These are phyloP conservation scores for Caenorhabditis latens DNA, from an alignment of 1,140 invertebrate genomes.

Conservation along the genomic window DNA sequence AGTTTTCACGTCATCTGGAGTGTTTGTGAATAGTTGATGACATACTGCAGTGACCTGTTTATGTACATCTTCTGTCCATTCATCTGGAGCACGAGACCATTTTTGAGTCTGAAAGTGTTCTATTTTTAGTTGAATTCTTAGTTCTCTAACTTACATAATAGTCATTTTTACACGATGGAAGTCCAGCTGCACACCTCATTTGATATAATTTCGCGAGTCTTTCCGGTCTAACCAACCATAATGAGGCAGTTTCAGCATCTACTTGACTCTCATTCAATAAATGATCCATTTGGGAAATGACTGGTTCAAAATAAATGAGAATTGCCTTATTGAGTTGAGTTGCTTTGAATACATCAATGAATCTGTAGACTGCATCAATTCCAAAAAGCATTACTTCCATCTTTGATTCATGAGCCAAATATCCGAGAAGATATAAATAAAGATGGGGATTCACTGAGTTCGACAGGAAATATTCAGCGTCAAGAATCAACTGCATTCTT, in stretches of 20 bases:
- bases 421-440: constrained; percentile 74
- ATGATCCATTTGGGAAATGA: constrained; percentile 74
- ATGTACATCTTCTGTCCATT: constrained; percentile 73
- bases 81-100: constrained; percentile 71
- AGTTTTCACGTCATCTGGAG: constrained; percentile 58
- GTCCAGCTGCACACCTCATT: constrained; percentile 73
- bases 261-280: constrained; percentile 67
- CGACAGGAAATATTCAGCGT: constrained; percentile 73
- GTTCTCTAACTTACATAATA: constrained; percentile 66
- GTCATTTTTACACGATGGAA: constrained; percentile 70
- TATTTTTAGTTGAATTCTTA: background rate
- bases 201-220: constrained; percentile 75
- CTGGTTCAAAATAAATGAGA: constrained; percentile 73
- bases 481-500: constrained; percentile 74
- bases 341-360: constrained; percentile 73
- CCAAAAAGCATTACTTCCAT: constrained; percentile 73
- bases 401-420: constrained; percentile 72
- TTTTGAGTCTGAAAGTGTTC: constrained; percentile 65
- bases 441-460: constrained; percentile 74
- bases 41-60: constrained; percentile 77
- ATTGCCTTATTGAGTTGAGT: constrained; percentile 68
- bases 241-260: constrained; percentile 72
- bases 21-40: constrained; percentile 74
- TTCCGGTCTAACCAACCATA: constrained; percentile 74
- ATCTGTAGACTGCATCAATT: constrained; percentile 72